Base-by-base conservation (phyloP, 2,113 vertebrate genomes). In the Anolis sagrei region DNA sequence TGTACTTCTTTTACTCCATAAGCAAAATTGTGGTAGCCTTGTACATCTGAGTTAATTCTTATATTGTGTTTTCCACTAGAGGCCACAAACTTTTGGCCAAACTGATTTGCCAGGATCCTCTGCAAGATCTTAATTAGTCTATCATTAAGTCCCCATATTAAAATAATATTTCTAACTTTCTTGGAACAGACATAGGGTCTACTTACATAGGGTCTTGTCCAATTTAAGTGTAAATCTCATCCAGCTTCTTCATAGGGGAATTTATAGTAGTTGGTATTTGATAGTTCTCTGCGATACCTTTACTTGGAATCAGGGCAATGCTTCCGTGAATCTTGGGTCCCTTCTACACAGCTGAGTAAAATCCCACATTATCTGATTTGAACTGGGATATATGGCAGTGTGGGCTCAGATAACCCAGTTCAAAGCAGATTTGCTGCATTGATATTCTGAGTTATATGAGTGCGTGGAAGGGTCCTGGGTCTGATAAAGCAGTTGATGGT, bases 101-200 rank as follows among this genome's bases (percentile, higher is more conserved):
- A 90, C 84, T 88, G 91, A 91, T 89, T 85, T 85, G 86, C 79
- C 83, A 93, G 48, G 69, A 88, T 39, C 81, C 61, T 89, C 91
- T 91, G 84, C 86, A 90, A 82, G 86, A 75, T 79, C 89, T 91
- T 89, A 91, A 85, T 92, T 90, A 94, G 93, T 91, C 91, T 91
- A 93, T 87, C 86, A 54, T 90, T 91, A 91, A 90, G 76, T 79
- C 92, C 86, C 86, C 92, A 93, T 90, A 94, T 90, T 87, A 89
- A 90, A 94, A 88, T 23, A 88, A 93, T 91, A 87, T 92, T 85
- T 90, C 91, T 90, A 91, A 86, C 87, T 93, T 90, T 86, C 89
- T 87, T 91, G 90, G 89, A 91, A 93, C 91, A 82, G 86, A 89
- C 88, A 92, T 89, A 93, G 92, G 92, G 92, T 94, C 87, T 91